phyloP scores from a whole-genome alignment of 2,113 vertebrate species.

The Lagopus leucura region DNA sequence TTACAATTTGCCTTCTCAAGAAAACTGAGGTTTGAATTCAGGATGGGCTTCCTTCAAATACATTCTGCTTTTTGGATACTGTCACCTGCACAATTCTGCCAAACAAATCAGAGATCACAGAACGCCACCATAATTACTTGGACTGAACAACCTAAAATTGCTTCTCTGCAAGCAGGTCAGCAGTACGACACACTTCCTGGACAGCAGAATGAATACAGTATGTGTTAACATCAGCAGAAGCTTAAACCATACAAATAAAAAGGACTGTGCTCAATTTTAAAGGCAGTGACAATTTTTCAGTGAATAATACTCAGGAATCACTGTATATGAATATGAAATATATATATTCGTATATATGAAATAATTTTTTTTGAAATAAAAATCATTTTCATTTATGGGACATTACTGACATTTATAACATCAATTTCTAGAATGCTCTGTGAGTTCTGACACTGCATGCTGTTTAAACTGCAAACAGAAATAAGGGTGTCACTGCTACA shows the following conservation, averaged over 20 bases:
- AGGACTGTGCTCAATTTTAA: background rate
- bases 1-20: background rate
- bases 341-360: background rate
- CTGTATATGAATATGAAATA: background rate
- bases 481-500: background rate
- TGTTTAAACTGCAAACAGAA: background rate
- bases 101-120: conserved; percentile 23
- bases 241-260: background rate
- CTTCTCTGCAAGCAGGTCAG: background rate
- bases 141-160: background rate
- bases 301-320: background rate
- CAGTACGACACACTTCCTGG: background rate
- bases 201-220: background rate
- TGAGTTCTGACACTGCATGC: background rate
- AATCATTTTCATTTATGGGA: background rate
- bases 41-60: background rate
- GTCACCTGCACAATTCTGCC: background rate
- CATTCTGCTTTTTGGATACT: background rate
- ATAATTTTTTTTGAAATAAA: background rate
- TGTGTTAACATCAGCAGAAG: conserved; percentile 10
- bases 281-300: conserved; percentile 16
- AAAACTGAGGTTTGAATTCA: background rate
- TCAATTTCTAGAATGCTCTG: background rate
- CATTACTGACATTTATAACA: background rate
- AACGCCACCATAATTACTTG: background rate